Percentiles rank a stretch among this genome's conserved stretches.
These are phyloP conservation scores for Formica aserva DNA, from an alignment of 2,888 invertebrate species.

Conservation along the genomic window DNA sequence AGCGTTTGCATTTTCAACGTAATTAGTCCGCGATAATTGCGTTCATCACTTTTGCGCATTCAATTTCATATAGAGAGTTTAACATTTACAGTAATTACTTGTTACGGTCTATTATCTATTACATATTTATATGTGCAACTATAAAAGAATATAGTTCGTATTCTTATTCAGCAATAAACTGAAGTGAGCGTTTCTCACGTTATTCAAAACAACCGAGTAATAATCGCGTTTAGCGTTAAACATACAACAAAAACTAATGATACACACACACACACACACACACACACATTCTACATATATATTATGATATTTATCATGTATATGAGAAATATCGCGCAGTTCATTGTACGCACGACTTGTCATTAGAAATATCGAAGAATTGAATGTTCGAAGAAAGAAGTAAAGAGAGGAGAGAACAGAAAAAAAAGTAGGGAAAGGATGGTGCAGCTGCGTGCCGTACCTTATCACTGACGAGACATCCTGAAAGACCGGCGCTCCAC, in stretches of 20 bases:
- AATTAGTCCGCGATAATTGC: conserved; percentile 24
- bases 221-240: neutral
- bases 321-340: neutral
- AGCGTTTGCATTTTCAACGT: neutral
- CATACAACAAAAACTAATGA: neutral
- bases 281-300: neutral
- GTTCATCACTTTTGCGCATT: neutral
- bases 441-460: conserved; percentile 23
- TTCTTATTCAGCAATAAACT: conserved; percentile 6
- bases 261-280: neutral
- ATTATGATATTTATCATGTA: neutral
- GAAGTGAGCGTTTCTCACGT: neutral
- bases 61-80: conserved; percentile 17
- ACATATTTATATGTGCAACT: neutral
- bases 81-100: neutral
- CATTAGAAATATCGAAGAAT: neutral
- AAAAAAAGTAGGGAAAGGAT: neutral
- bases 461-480: conserved; percentile 43
- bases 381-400: neutral
- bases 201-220: neutral
- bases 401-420: conserved; percentile 21
- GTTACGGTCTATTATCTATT: neutral
- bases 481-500: conserved; percentile 3
- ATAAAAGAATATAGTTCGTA: neutral
- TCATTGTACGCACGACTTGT: neutral